Evolutionary conservation across 2,113 vertebrate species (phyloP).

Genomic region (Xyliphius kryptos): DNA sequence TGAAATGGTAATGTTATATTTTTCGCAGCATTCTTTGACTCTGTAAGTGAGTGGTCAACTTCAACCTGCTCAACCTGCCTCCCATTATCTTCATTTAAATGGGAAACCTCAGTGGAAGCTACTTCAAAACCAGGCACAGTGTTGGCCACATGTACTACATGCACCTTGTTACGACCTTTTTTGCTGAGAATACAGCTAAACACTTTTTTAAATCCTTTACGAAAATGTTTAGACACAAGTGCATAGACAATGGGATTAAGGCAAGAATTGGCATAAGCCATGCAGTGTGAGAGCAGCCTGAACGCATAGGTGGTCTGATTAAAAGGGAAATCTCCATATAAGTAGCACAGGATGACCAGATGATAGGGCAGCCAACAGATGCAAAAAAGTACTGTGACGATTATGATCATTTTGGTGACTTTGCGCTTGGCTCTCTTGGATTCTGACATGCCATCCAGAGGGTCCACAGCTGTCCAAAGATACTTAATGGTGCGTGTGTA

Average conservation of each 20-base stretch:
- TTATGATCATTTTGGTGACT: constrained; percentile 86
- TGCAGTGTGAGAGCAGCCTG: constrained; percentile 81
- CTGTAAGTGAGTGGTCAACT: constrained; percentile 51
- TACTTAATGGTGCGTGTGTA: constrained; percentile 83
- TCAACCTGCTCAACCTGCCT: constrained; percentile 62
- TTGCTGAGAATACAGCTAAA: constrained; percentile 80
- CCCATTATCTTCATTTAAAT: constrained; percentile 66
- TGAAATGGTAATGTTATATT: constrained; percentile 59
- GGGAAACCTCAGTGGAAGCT: constrained; percentile 70
- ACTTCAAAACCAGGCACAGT: constrained; percentile 69
- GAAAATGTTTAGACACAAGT: constrained; percentile 80
- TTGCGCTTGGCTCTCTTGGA: constrained; percentile 80
- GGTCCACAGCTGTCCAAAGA: constrained; percentile 81
- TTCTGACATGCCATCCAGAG: constrained; percentile 75
- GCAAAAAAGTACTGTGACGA: constrained; percentile 82
- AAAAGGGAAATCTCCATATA: constrained; percentile 81
- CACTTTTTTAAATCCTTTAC: constrained; percentile 82
- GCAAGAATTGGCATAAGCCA: constrained; percentile 85
- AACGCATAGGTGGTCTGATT: constrained; percentile 80
- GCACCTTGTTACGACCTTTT: constrained; percentile 73
- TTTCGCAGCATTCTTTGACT: constrained; percentile 59
- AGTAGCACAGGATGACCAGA: constrained; percentile 74
- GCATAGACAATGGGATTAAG: constrained; percentile 84
- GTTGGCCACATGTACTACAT: constrained; percentile 66
- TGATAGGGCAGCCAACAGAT: constrained; percentile 85